These are phyloP conservation scores for Montifringilla adamsi DNA, from an alignment of 2,113 vertebrate species.

Conservation along the genomic window DNA sequence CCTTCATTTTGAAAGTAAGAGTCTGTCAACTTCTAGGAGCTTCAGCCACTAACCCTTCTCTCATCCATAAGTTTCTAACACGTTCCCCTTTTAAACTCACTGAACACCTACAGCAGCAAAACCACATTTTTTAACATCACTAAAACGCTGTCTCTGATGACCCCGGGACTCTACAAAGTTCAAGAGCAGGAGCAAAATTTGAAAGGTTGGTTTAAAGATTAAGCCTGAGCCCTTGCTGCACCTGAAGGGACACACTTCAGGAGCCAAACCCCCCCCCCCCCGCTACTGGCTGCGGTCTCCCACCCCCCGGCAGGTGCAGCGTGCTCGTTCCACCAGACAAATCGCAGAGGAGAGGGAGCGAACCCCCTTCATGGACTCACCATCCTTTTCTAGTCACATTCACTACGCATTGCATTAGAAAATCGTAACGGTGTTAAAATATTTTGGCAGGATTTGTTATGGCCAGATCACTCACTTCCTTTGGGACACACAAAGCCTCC, in stretches of 20 bases:
- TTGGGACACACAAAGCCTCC: slow-evolving; percentile 64
- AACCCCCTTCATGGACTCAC: slow-evolving; percentile 45
- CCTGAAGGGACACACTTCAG: neutral
- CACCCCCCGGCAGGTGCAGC: neutral
- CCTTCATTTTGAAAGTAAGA: neutral
- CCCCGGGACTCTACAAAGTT: neutral
- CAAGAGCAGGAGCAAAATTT: neutral
- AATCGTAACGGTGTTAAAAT: slow-evolving; percentile 65
- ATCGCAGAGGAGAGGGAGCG: slow-evolving; percentile 29
- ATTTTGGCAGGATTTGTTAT: slow-evolving; percentile 68
- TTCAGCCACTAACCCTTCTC: neutral
- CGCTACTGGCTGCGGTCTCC: neutral
- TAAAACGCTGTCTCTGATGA: neutral
- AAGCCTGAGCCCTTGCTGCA: neutral
- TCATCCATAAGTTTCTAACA: neutral
- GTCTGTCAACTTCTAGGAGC: neutral
- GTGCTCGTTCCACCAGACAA: neutral
- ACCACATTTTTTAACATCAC: neutral
- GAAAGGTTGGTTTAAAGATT: neutral
- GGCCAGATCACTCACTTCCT: slow-evolving; percentile 69
- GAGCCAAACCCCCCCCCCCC: neutral
- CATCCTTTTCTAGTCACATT: slow-evolving; percentile 65
- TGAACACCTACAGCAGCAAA: neutral
- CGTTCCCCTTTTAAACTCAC: neutral
- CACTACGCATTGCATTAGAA: slow-evolving; percentile 64